Evolutionary conservation across 2,797 vertebrate genomes (phyloP).

Genomic region (Lacerta agilis): DNA sequence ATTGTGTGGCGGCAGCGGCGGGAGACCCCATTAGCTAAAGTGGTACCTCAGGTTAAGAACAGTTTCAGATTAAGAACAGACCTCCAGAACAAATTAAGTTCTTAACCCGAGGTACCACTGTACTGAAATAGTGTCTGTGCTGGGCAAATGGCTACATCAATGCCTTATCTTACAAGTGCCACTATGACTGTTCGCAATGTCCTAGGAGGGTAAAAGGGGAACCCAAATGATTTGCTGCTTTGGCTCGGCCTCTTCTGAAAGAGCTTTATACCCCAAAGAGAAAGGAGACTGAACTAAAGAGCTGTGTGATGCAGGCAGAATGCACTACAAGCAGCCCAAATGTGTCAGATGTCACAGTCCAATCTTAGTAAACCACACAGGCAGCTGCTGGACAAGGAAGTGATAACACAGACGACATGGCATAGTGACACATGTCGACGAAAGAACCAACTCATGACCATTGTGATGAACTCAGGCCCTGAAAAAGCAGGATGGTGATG

Average conservation of each 20-base stretch:
- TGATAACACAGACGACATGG: neutral
- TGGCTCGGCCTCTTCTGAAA: constrained; percentile 3
- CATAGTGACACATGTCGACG: rapidly evolving
- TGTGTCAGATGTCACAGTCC: constrained; percentile 8
- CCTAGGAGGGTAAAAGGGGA: neutral
- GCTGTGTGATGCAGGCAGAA: constrained; percentile 15
- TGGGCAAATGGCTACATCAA: neutral
- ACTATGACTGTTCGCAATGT: neutral
- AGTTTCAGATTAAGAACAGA: no score
- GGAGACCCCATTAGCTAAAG: no score
- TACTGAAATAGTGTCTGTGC: neutral
- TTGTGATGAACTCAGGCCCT: rapidly evolving
- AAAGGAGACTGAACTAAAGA: constrained; percentile 14
- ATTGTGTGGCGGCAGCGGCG: no score
- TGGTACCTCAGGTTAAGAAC: no score
- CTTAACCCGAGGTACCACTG: no score
- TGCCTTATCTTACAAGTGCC: neutral
- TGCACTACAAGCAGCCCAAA: neutral
- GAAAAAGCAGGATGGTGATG: neutral
- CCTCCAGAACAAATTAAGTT: no score
- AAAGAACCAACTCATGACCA: constrained; percentile 15
- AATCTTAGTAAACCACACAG: neutral
- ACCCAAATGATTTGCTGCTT: neutral
- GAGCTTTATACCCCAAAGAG: neutral
- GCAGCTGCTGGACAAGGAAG: constrained; percentile 25